These are phyloP conservation scores for Tinea trinotella DNA, from an alignment of 2,888 invertebrate species.

Conservation along the genomic window DNA sequence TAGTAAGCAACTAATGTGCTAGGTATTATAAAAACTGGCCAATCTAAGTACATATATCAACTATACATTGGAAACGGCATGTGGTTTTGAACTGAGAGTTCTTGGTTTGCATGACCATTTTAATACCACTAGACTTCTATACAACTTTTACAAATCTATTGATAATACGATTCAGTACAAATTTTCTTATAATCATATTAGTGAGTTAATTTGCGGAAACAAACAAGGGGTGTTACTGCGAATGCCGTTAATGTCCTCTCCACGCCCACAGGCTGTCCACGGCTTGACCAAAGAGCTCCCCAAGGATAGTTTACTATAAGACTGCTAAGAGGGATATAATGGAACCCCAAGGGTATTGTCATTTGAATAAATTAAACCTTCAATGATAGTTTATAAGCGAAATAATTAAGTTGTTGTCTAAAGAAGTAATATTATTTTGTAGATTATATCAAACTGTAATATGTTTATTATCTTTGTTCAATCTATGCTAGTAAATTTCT, in stretches of 20 bases:
- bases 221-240: conserved; percentile 57
- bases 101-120: too few species aligned
- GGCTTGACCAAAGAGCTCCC: conserved; percentile 54
- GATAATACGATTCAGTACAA: too few species aligned
- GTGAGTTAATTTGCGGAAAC: conserved; percentile 56
- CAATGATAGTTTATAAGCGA: conserved; percentile 36
- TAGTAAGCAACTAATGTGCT: too few species aligned
- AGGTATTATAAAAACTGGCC: too few species aligned
- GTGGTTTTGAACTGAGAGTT: too few species aligned
- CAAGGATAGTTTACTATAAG: conserved; percentile 44
- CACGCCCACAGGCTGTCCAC: conserved; percentile 57
- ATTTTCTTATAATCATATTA: conserved; percentile 32
- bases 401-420: not conserved
- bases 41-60: too few species aligned
- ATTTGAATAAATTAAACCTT: conserved; percentile 64
- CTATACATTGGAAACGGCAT: too few species aligned
- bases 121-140: too few species aligned
- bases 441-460: not conserved
- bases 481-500: too few species aligned
- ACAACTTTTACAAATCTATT: too few species aligned
- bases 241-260: conserved; percentile 46
- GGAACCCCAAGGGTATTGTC: conserved; percentile 49
- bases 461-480: too few species aligned
- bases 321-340: conserved; percentile 70
- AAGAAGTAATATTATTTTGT: not conserved